phyloP scores from a whole-genome alignment of 1,140 invertebrate species.

The Carposina sasakii region DNA sequence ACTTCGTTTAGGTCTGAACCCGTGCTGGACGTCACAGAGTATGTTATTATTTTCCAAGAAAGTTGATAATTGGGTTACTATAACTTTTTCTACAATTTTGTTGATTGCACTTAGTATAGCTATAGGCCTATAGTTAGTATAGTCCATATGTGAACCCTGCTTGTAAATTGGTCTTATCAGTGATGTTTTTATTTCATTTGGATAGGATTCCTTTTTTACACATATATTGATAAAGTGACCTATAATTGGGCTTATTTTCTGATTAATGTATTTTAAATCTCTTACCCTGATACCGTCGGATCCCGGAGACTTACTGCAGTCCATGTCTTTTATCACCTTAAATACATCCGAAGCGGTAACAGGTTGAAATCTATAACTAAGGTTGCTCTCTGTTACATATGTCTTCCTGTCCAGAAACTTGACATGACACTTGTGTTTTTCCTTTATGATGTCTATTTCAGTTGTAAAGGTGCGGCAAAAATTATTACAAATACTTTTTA shows the following conservation, averaged over 20 bases:
- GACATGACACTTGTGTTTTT: background rate
- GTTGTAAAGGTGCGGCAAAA: background rate
- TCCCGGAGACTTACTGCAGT: slow-evolving; percentile 3
- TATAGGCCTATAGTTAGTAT: background rate
- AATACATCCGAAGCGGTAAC: too few species aligned
- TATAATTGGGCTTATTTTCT: slow-evolving; percentile 2
- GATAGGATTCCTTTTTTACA: background rate
- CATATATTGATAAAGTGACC: slow-evolving; percentile 5
- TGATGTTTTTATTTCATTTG: slow-evolving; percentile 4
- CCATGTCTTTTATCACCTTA: too few species aligned
- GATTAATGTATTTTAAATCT: slow-evolving; percentile 2
- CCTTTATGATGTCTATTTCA: background rate
- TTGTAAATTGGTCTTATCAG: slow-evolving; percentile 6
- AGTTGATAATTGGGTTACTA: background rate
- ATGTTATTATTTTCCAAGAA: background rate
- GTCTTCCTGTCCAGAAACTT: background rate
- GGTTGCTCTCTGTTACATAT: background rate
- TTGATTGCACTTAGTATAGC: background rate
- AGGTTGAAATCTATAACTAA: too few species aligned
- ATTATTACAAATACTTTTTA: background rate
- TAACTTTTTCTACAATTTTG: background rate
- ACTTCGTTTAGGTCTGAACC: background rate
- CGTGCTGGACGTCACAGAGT: background rate
- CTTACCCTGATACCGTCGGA: slow-evolving; percentile 3
- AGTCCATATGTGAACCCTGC: background rate